These are phyloP conservation scores for Brachionus koreanus DNA, from an alignment of 1,140 invertebrate species.

Conservation along the genomic window DNA sequence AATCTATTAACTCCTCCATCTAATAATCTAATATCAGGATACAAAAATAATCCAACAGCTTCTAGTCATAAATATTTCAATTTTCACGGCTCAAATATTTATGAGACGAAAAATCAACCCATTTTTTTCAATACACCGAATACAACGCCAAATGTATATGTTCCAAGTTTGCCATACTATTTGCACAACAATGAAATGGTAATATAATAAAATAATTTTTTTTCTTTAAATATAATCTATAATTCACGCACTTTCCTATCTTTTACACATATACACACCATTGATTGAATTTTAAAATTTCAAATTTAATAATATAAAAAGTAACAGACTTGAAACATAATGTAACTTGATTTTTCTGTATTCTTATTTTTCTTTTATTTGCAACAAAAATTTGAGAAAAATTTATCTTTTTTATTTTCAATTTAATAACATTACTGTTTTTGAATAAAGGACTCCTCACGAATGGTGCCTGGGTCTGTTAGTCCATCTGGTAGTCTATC, in stretches of 20 bases:
- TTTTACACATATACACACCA: background rate
- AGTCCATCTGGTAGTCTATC: slow-evolving; percentile 32
- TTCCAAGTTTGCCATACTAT: background rate
- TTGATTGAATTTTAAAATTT: background rate
- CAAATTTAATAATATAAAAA: background rate
- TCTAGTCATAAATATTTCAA: background rate
- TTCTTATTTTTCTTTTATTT: background rate
- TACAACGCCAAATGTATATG: background rate
- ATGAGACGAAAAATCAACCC: background rate
- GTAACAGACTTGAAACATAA: slow-evolving; percentile 35
- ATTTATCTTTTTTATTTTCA: background rate
- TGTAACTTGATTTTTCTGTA: slow-evolving; percentile 8
- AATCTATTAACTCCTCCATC: slow-evolving; percentile 16
- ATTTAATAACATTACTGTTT: background rate
- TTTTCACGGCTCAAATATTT: background rate
- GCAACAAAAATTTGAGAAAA: background rate
- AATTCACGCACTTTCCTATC: background rate
- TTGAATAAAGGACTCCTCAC: background rate
- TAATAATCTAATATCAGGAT: background rate
- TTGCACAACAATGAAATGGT: slow-evolving; percentile 1
- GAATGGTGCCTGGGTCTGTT: slow-evolving; percentile 23
- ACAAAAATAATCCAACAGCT: background rate
- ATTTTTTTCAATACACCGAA: background rate
- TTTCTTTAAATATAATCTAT: background rate
- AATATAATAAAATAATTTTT: background rate